Conservation (phyloP, 2,888 invertebrate species). For the Orchestes rusci region DNA sequence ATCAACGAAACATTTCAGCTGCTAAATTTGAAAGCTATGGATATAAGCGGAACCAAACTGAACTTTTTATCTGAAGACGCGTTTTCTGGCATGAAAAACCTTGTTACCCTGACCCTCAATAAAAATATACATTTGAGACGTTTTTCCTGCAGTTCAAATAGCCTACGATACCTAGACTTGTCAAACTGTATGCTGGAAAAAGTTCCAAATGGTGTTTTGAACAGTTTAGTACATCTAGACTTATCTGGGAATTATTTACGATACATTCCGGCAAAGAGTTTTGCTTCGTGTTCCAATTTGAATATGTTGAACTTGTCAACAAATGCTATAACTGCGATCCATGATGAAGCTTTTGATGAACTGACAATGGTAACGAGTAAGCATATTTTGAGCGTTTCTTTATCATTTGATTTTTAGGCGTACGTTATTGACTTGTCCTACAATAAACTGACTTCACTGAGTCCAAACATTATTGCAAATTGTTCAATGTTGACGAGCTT, state of each 20-base stretch:
- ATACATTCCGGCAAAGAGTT: constrained; percentile 51
- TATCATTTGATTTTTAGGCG: constrained; percentile 7
- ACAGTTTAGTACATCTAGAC: constrained; percentile 51
- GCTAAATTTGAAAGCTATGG: constrained; percentile 43
- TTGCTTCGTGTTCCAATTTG: constrained; percentile 54
- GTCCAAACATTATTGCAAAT: constrained; percentile 52
- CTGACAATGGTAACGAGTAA: constrained; percentile 48
- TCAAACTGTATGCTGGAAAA: constrained; percentile 56
- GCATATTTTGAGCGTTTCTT: constrained; percentile 4
- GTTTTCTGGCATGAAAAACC: constrained; percentile 50
- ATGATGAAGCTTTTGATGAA: constrained; percentile 54
- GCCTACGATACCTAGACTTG: constrained; percentile 52
- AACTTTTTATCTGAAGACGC: constrained; percentile 48
- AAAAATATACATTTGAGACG: constrained; percentile 53
- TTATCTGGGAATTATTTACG: constrained; percentile 59
- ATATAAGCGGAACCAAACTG: constrained; percentile 53
- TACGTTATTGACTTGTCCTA: constrained; percentile 58
- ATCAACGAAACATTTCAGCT: constrained; percentile 31
- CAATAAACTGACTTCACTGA: constrained; percentile 57
- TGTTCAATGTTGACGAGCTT: constrained; percentile 54
- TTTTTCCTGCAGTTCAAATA: constrained; percentile 45
- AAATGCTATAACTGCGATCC: constrained; percentile 57
- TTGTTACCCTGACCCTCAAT: constrained; percentile 55
- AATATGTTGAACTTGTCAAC: constrained; percentile 57
- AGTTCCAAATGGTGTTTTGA: constrained; percentile 55